These are phyloP conservation scores for Dinocampus coccinellae DNA, from an alignment of 2,888 invertebrate species.

Conservation along the genomic window DNA sequence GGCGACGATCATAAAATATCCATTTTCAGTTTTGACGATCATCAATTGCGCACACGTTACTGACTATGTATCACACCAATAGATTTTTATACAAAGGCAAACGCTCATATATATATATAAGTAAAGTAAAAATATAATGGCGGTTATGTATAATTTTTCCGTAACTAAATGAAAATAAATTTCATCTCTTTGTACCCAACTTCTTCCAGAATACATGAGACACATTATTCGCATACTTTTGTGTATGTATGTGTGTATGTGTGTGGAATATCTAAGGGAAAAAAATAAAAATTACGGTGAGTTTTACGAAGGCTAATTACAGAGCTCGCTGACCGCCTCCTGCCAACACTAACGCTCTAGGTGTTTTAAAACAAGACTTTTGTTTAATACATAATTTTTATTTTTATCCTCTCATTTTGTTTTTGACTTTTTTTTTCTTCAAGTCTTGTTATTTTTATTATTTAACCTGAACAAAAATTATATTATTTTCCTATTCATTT, in stretches of 20 bases:
- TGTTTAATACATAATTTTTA: slow-evolving; percentile 8
- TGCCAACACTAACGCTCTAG: slow-evolving; percentile 60
- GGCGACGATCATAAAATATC: slow-evolving; percentile 49
- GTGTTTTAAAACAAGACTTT: slow-evolving; percentile 37
- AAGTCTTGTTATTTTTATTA: too few species aligned
- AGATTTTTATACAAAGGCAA: not conserved
- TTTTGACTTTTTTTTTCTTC: slow-evolving; percentile 27
- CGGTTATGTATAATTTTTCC: slow-evolving; percentile 57
- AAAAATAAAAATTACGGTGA: slow-evolving; percentile 13
- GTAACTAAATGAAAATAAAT: slow-evolving; percentile 67
- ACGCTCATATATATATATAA: slow-evolving; percentile 2
- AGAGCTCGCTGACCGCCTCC: slow-evolving; percentile 63
- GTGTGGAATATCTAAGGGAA: not conserved
- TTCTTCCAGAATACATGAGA: slow-evolving; percentile 38
- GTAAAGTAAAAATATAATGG: too few species aligned
- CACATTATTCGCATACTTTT: slow-evolving; percentile 20
- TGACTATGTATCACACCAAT: slow-evolving; percentile 33
- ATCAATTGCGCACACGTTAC: slow-evolving; percentile 45
- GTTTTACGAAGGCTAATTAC: slow-evolving; percentile 69
- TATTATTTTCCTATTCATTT: too few species aligned
- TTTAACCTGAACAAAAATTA: too few species aligned
- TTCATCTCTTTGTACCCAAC: slow-evolving; percentile 49
- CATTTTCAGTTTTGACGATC: slow-evolving; percentile 49
- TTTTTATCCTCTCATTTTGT: slow-evolving; percentile 19
- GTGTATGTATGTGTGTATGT: slow-evolving; percentile 2